Conservation (phyloP, 2,113 vertebrate genomes). For the Apus apus region DNA sequence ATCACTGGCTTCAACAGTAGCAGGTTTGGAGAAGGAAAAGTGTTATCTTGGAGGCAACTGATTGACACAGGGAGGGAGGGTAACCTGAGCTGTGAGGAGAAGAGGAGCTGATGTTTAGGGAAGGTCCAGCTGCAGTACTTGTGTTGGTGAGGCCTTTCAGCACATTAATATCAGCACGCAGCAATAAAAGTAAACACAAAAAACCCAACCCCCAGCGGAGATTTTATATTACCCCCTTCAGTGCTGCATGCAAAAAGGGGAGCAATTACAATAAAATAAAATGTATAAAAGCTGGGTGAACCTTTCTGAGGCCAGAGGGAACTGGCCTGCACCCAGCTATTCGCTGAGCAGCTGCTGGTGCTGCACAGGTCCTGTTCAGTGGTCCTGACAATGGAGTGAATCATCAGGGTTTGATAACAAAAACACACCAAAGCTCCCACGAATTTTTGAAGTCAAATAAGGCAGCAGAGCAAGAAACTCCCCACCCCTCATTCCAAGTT, state of each 20-base stretch:
- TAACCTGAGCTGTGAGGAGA: too few species aligned
- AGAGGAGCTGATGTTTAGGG: background rate
- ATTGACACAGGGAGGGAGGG: background rate
- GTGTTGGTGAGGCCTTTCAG: too few species aligned
- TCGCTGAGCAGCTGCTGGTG: background rate
- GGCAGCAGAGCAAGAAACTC: too few species aligned
- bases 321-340: too few species aligned
- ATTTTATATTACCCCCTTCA: too few species aligned
- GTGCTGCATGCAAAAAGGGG: too few species aligned
- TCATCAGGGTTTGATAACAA: background rate
- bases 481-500: background rate
- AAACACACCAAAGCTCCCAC: accelerated
- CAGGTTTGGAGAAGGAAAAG: background rate
- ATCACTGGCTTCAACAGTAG: background rate
- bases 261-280: too few species aligned
- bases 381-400: slow-evolving; percentile 31
- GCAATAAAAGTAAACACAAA: background rate
- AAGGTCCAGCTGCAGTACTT: background rate
- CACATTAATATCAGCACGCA: too few species aligned
- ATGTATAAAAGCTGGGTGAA: too few species aligned
- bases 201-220: background rate
- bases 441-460: too few species aligned
- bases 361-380: background rate
- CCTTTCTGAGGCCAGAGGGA: too few species aligned
- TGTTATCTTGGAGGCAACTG: background rate